A percentile compares a stretch with the other conserved stretches of the same genome.
phyloP scores from a whole-genome alignment of 2,888 invertebrate species.

The Drosophila cognata region DNA sequence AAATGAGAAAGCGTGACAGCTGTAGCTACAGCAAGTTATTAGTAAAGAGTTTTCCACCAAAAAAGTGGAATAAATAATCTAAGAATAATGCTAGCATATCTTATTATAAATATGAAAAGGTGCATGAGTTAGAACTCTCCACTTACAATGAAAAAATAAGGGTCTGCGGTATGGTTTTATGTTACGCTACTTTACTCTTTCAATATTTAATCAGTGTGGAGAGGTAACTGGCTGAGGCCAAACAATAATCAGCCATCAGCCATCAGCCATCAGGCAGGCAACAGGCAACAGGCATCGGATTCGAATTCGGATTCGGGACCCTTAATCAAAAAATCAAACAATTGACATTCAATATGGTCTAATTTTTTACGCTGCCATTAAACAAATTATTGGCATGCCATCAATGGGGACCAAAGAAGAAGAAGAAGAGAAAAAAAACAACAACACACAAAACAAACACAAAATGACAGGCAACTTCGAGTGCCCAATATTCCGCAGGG shows the following conservation, averaged over 20 bases:
- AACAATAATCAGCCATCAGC: conserved; percentile 36
- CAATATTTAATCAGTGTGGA: conserved; percentile 78
- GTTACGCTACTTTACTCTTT: conserved; percentile 72
- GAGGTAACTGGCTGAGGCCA: conserved; percentile 30
- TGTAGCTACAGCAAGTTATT: conserved; percentile 42
- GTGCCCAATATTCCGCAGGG: conserved; percentile 47
- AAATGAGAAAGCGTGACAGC: conserved; percentile 52
- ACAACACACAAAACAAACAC: conserved; percentile 50
- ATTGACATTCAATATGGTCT: conserved; percentile 84
- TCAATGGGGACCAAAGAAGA: conserved; percentile 22
- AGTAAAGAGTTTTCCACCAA: conserved; percentile 7
- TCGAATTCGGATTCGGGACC: conserved; percentile 15
- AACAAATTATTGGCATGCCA: conserved; percentile 78
- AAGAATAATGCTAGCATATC: conserved; percentile 24
- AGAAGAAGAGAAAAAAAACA: not conserved
- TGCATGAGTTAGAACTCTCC: conserved; percentile 35
- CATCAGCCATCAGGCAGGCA: conserved; percentile 11
- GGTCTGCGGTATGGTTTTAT: conserved; percentile 49
- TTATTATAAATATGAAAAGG: conserved; percentile 16
- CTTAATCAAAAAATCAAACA: conserved; percentile 83
- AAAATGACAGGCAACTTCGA: conserved; percentile 50
- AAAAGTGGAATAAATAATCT: conserved; percentile 9
- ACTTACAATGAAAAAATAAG: conserved; percentile 23
- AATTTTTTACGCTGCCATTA: conserved; percentile 83
- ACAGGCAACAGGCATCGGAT: conserved; percentile 23